Evolutionary conservation across 2,113 vertebrate genomes (phyloP).

Genomic region (Phalacrocorax brasilianus): DNA sequence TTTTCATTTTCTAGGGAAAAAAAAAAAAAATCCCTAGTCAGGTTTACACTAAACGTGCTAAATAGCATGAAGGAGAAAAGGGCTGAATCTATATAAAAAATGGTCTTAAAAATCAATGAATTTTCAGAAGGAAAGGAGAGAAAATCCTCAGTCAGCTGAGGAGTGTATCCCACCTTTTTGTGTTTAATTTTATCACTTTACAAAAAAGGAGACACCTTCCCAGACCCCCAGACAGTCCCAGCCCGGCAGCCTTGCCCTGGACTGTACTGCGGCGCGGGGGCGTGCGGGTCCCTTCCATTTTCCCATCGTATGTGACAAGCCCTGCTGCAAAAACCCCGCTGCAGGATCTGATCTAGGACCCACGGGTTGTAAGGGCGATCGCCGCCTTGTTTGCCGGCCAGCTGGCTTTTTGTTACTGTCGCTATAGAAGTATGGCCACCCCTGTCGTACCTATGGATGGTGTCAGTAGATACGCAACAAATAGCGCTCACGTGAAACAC

Average conservation of each 20-base stretch:
- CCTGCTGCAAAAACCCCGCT: fast-evolving
- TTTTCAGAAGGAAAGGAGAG: not conserved
- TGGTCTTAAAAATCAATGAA: not conserved
- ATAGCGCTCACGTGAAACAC: not conserved
- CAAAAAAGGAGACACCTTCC: not conserved
- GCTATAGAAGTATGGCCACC: not conserved
- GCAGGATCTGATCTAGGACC: not conserved
- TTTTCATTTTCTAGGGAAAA: not conserved
- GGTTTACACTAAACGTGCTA: not conserved
- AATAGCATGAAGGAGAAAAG: not conserved
- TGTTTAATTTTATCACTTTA: not conserved
- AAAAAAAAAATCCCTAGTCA: not conserved
- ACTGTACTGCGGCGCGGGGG: not conserved
- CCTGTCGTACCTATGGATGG: not conserved
- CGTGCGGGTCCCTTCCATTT: fast-evolving
- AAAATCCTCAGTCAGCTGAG: not conserved
- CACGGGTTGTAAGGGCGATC: fast-evolving
- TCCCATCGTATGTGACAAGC: fast-evolving
- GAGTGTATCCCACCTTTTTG: not conserved
- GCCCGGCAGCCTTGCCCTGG: not conserved
- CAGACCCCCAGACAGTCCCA: fast-evolving
- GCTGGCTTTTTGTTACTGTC: not conserved
- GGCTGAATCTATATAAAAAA: not conserved
- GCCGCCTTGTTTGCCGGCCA: not conserved
- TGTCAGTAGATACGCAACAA: slow-evolving; percentile 16